phyloP scores from a whole-genome alignment of 2,888 invertebrate genomes.

The Pristionchus maxplancki region DNA sequence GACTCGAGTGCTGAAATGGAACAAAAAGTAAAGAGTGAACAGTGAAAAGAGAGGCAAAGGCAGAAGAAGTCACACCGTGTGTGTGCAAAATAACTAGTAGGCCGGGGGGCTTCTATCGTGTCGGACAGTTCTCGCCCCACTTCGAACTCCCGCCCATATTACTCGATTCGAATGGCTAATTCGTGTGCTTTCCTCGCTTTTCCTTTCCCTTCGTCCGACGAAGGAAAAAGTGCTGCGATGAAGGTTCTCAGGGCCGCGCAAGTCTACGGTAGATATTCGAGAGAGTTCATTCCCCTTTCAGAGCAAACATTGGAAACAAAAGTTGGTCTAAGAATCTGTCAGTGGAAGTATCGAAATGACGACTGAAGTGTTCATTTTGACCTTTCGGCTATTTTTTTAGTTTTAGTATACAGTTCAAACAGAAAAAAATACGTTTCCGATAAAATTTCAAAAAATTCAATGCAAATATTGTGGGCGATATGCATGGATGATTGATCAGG shows the following conservation, averaged over 20 bases:
- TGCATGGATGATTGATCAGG: no score
- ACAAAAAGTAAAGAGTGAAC: background rate
- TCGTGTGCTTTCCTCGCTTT: background rate
- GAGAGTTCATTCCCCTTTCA: background rate
- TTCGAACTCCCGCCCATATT: background rate
- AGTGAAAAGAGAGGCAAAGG: background rate
- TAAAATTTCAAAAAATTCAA: no score
- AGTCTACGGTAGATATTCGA: background rate
- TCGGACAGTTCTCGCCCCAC: slow-evolving; percentile 1
- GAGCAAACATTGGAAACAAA: background rate
- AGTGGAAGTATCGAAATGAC: background rate
- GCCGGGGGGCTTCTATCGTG: background rate
- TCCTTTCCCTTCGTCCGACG: background rate
- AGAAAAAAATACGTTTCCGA: no score
- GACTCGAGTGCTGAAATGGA: slow-evolving; percentile 20
- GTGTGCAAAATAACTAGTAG: slow-evolving; percentile 16
- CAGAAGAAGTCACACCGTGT: background rate
- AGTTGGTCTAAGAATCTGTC: slow-evolving; percentile 9
- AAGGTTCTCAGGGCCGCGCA: background rate
- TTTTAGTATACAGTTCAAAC: no score
- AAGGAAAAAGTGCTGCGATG: background rate
- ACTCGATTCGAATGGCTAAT: slow-evolving; percentile 2
- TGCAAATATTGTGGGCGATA: no score
- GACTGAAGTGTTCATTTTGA: background rate
- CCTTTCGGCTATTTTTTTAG: background rate